Percentiles rank a stretch among this genome's conserved stretches.
Conservation (phyloP, 2,888 invertebrate species). For the Sinodicranocentrus sp. region DNA sequence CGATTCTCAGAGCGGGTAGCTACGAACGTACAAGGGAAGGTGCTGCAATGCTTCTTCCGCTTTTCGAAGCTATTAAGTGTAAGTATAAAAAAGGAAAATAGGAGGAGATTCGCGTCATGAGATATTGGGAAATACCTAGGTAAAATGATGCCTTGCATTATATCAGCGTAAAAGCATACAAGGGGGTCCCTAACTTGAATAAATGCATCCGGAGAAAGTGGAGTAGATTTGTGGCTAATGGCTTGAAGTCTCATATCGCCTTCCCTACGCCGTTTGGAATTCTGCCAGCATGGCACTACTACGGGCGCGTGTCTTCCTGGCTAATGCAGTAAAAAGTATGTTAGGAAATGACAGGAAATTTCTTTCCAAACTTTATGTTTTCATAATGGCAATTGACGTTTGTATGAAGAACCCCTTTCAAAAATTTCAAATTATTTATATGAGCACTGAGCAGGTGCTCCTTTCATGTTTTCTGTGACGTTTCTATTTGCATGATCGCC, state of each 20-base stretch:
- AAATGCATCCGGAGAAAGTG: constrained; percentile 54
- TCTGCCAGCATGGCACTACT: not conserved
- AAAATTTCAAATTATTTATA: not conserved
- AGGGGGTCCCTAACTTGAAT: constrained; percentile 22
- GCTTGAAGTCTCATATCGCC: constrained; percentile 39
- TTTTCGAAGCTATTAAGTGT: constrained; percentile 40
- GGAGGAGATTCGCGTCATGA: constrained; percentile 50
- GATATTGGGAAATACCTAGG: constrained; percentile 49
- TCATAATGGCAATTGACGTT: constrained; percentile 19
- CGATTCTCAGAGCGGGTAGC: constrained; percentile 34
- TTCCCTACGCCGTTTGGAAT: not conserved
- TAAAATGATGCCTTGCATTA: constrained; percentile 32
- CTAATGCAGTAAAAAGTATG: constrained; percentile 28
- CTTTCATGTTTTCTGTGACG: not conserved
- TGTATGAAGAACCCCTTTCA: not conserved
- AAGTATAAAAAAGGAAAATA: constrained; percentile 22
- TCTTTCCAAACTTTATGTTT: not conserved
- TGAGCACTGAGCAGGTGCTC: not conserved
- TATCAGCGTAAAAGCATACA: not conserved
- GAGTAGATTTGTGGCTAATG: constrained; percentile 69
- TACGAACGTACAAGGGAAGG: not conserved
- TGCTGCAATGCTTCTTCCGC: not conserved
- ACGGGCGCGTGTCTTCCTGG: constrained; percentile 40
- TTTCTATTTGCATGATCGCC: not conserved
- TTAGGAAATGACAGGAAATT: constrained; percentile 32